Percentiles rank a stretch among this genome's conserved stretches.
phyloP scores from a whole-genome alignment of 2,888 invertebrate species.

The Sminthurides aquaticus region DNA sequence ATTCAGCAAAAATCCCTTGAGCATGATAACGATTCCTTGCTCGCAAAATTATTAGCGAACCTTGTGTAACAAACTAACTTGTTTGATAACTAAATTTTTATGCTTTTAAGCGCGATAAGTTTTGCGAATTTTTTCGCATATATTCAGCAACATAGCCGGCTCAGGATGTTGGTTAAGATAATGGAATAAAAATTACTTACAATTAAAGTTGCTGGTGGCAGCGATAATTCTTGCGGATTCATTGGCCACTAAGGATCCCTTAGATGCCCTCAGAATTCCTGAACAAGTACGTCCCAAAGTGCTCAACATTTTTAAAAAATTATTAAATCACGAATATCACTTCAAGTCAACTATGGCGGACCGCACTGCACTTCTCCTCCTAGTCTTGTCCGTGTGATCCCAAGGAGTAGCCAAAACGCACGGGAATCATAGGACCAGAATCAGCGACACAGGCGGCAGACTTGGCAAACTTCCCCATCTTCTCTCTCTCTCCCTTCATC shows the following conservation, averaged over 20 bases:
- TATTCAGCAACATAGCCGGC: background rate
- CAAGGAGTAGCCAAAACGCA: background rate
- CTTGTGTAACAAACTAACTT: no score
- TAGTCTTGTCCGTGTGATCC: conserved; percentile 5
- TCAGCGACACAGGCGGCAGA: conserved; percentile 2
- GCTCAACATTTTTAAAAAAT: conserved; percentile 36
- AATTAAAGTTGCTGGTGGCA: conserved; percentile 48
- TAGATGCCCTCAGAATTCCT: conserved; percentile 54
- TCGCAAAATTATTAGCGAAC: no score
- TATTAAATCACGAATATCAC: background rate
- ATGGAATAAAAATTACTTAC: background rate
- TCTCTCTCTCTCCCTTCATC: background rate
- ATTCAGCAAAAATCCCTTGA: no score
- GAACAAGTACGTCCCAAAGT: conserved; percentile 48
- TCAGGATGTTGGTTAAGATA: background rate
- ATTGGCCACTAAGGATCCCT: conserved; percentile 50
- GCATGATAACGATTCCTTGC: no score
- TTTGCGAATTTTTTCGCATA: background rate
- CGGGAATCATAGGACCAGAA: background rate
- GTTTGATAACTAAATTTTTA: no score
- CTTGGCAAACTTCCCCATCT: background rate
- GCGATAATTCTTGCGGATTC: conserved; percentile 52
- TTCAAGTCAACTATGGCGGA: conserved; percentile 17
- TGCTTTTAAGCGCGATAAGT: no score
- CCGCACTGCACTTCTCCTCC: conserved; percentile 1